phyloP scores from a whole-genome alignment of 2,888 invertebrate genomes.

The Gisinianus flammeolus region DNA sequence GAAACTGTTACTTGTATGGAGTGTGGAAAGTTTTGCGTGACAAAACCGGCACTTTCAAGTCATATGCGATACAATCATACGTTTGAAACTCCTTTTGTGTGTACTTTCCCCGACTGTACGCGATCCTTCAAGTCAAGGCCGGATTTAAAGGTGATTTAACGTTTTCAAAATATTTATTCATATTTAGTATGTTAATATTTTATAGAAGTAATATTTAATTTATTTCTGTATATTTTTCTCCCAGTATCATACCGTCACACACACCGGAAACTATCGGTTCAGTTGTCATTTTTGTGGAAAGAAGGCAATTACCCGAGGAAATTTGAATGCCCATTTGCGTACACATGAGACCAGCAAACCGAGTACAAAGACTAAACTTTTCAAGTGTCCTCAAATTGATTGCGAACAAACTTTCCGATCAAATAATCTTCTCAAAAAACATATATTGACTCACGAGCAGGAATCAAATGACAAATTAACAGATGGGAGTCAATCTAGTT shows the following conservation, averaged over 20 bases:
- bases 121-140: constrained; percentile 10
- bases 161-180: too few species aligned
- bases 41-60: background rate
- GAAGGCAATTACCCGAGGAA: constrained; percentile 10
- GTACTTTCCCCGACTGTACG: background rate
- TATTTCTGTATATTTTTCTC: background rate
- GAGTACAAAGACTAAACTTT: background rate
- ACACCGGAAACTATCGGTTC: constrained; percentile 18
- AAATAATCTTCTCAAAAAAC: background rate
- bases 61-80: constrained; percentile 22
- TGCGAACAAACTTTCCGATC: background rate
- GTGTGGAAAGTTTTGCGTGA: background rate
- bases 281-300: constrained; percentile 22
- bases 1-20: background rate
- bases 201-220: too few species aligned
- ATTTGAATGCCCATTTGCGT: constrained; percentile 20
- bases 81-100: constrained; percentile 11
- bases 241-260: background rate
- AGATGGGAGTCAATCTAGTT: background rate
- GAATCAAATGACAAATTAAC: background rate
- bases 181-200: too few species aligned
- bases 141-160: background rate
- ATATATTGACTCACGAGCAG: background rate
- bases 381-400: background rate
- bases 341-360: background rate